Base-by-base conservation (phyloP, 2,113 vertebrate genomes). In the Lepisosteus osseus region DNA sequence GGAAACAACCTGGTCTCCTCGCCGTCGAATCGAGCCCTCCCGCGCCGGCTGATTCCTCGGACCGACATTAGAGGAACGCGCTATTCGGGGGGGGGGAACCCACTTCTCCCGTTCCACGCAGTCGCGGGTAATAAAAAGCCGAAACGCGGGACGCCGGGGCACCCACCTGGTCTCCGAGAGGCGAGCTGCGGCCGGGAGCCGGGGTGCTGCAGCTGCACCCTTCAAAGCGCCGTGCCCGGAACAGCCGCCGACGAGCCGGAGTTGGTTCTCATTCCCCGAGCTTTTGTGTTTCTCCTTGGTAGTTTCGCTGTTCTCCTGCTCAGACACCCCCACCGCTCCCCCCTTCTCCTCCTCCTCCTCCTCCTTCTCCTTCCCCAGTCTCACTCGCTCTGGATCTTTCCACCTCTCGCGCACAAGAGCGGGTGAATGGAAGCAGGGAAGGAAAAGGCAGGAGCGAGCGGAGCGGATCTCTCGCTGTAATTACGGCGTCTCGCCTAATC, bases 271-370 rank as follows among this genome's bases (percentile, higher is more conserved):
- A 56, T 55, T 57, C 63, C 65, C 44, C 59, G 55, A 9, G 65
- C 64, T 41, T 15, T 17, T 8, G 51, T 63, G 71, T 17, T 7
- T 2, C 15, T 51, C n/a, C 67, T 64, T 40, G 45, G 42, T 14
- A 40, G 70, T 12, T 45, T 40, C 40, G 68, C 40, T 69, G 51
- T 8, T 17, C 11, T 69, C 54, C 4, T 6, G n/a, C 68, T 42
- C 62, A 59, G 54, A 56, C 68, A 63, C 72, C 65, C 61, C 59
- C 61, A 51, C 74, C 68, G 73, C 65, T 67, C 56, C 73, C 75
- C 67, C 72, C 71, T 75, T 51, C 77, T 76, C 77, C 77, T 69
- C 76, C 78, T 66, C 76, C 78, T 66, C 15, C 15, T 17, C 15
- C 41, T 64, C 17, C 13, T 12, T 3, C 62, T 64, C 3, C 40